phyloP scores from a whole-genome alignment of 2,888 invertebrate species.

The Hetaerina titia region DNA sequence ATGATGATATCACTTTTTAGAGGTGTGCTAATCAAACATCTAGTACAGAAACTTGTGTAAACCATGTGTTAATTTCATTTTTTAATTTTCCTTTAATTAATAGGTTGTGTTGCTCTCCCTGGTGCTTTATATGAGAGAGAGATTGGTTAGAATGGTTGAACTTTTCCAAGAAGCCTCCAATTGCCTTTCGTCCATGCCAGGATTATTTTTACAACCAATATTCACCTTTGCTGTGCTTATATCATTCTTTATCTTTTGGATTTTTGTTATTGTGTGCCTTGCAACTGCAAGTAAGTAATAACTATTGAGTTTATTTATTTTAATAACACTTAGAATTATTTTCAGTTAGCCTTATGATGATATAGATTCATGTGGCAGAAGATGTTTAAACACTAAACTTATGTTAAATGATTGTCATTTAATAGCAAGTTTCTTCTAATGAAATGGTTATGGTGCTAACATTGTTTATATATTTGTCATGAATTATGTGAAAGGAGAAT shows the following conservation, averaged over 20 bases:
- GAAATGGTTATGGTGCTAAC: no score
- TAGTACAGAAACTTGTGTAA: no score
- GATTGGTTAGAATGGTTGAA: constrained; percentile 89
- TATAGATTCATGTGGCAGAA: no score
- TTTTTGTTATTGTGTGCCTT: constrained; percentile 89
- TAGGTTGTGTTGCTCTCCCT: constrained; percentile 87
- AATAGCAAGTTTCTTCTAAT: no score
- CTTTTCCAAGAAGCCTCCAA: constrained; percentile 94
- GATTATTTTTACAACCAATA: constrained; percentile 90
- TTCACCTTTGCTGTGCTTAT: constrained; percentile 89
- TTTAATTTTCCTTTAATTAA: constrained; percentile 72
- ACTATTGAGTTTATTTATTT: not conserved
- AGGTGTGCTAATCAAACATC: no score
- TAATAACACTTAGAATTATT: no score
- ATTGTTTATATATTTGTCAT: no score
- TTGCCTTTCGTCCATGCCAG: constrained; percentile 91
- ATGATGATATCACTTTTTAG: no score
- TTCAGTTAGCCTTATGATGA: no score
- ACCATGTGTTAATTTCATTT: not conserved
- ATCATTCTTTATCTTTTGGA: constrained; percentile 91
- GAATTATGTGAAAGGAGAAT: no score
- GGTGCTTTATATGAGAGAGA: constrained; percentile 87
- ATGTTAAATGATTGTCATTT: no score
- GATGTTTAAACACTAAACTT: no score
- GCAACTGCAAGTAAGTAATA: constrained; percentile 89